Evolutionary conservation across 2,797 vertebrate genomes (phyloP), one percentile per base, ranked within the genome.

Genomic region (Poeciliopsis turneri): DNA sequence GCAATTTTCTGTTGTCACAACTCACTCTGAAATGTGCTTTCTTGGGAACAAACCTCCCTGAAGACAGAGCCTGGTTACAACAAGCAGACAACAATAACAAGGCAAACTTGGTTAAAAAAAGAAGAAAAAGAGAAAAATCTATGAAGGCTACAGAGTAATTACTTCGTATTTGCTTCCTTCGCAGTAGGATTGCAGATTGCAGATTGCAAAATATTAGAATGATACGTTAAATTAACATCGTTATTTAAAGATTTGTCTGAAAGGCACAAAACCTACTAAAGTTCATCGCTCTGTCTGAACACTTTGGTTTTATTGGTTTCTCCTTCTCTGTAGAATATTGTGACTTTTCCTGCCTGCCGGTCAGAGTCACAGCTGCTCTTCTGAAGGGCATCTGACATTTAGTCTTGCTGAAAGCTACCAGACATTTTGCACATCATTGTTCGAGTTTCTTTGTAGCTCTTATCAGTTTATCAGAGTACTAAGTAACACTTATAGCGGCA

Each of bases 351-450:
- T 76, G 61, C 78, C 88, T 0, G 8, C 78, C 45, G 81, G 83
- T 90, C 72, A 74, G 73, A 85, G 84, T 78, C 83, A 69, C 90
- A 83, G 86, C 88, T 89, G 87, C 61, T 83, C 78, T 78, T 80
- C 81, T 33, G 74, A 82, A 88, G 74, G 59, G 76, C 68, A 81
- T 87, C 43, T 89, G 85, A 90, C 82, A 85, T 90, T 84, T 84
- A 74, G 55, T 85, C 77, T 83, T 78, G 77, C 78, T 85, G 30
- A 45, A 75, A 64, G 69, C 46, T 81, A 79, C 84, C 46, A 68
- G 69, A 76, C 46, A 47, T 77, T 82, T 74, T 82, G 53, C 53
- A 39, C 66, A 74, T 55, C 77, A 74, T 81, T 81, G 47, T 85
- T 76, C 78, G 28, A 76, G 75, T 53, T 36, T 18, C 55, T 84